Percentiles rank a stretch among this genome's conserved stretches.
Conservation (phyloP, 1,140 invertebrate genomes). For the Caenorhabditis remanei region DNA sequence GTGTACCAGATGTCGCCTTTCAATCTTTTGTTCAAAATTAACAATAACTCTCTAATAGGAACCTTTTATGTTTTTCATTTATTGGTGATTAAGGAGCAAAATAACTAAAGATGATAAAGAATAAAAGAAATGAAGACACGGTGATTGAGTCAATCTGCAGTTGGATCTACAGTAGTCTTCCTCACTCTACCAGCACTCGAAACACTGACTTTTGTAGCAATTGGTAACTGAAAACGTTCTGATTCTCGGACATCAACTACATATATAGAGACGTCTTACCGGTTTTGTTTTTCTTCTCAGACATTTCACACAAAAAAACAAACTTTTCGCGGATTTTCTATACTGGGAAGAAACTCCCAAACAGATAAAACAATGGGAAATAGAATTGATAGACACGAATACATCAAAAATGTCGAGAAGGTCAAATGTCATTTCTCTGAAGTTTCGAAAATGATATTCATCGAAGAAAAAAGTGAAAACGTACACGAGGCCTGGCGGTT, state of each 20-base stretch:
- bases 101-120: too few relatives aligned
- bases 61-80: too few relatives aligned
- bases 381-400: neutral
- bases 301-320: neutral
- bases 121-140: too few relatives aligned
- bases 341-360: neutral
- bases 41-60: too few relatives aligned
- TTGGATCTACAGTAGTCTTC: too few relatives aligned
- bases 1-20: too few relatives aligned
- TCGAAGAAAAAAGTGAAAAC: neutral
- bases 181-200: too few relatives aligned
- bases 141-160: too few relatives aligned
- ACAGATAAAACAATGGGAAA: neutral
- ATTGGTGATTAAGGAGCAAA: too few relatives aligned
- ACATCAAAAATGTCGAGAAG: neutral
- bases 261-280: neutral
- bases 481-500: neutral
- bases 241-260: neutral
- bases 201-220: too few relatives aligned
- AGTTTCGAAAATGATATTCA: neutral
- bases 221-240: too few relatives aligned
- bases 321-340: neutral
- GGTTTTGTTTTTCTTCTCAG: neutral
- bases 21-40: too few relatives aligned
- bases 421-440: neutral